Conservation (phyloP, 1,140 invertebrate genomes). For the Achatina immaculata region DNA sequence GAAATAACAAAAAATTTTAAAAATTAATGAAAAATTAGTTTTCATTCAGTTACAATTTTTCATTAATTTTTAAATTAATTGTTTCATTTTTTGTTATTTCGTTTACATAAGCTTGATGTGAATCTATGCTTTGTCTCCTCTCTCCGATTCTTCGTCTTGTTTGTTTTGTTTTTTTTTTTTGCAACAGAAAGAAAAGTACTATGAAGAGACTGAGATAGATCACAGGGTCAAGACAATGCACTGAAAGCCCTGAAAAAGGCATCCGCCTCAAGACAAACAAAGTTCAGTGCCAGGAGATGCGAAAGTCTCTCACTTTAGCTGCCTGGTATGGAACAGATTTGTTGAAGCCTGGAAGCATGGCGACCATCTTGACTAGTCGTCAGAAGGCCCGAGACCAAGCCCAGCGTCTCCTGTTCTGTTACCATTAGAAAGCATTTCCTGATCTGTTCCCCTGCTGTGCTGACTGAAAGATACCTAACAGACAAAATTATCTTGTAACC, state of each 20-base stretch:
- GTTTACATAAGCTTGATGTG: too few species aligned
- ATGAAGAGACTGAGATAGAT: not conserved
- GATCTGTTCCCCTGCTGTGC: not conserved
- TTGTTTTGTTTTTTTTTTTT: too few species aligned
- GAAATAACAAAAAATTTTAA: too few species aligned
- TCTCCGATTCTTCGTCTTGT: too few species aligned
- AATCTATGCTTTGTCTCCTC: too few species aligned
- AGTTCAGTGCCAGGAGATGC: not conserved
- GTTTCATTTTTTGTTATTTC: too few species aligned
- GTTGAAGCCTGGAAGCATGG: not conserved
- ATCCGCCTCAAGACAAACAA: not conserved
- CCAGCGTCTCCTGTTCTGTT: not conserved
- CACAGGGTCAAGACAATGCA: not conserved
- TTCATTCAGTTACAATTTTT: too few species aligned
- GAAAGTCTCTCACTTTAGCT: not conserved
- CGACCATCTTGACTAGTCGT: not conserved
- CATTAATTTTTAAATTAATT: too few species aligned
- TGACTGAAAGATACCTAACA: not conserved
- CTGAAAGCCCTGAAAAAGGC: not conserved
- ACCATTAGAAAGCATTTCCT: not conserved
- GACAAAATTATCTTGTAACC: too few species aligned
- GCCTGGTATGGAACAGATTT: not conserved
- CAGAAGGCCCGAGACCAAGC: not conserved
- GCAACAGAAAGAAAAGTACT: not conserved
- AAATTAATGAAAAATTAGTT: too few species aligned